phyloP scores from a whole-genome alignment of 1,140 invertebrate species.

The Samia ricini region DNA sequence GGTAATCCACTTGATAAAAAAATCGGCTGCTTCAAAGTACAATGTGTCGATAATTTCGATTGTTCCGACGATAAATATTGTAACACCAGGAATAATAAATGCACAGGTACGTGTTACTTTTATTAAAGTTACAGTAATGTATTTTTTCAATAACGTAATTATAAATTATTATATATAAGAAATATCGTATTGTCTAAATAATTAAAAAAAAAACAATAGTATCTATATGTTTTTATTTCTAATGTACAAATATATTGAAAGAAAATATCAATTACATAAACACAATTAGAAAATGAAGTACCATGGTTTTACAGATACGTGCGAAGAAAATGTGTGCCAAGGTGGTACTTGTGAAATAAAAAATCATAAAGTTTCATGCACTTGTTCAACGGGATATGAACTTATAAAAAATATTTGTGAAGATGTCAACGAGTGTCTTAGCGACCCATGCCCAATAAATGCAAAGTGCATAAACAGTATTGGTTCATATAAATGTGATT shows the following conservation, averaged over 20 bases:
- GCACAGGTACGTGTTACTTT: constrained; percentile 78
- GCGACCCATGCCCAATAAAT: constrained; percentile 86
- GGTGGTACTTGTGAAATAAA: constrained; percentile 84
- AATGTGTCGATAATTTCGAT: constrained; percentile 87
- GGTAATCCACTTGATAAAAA: constrained; percentile 86
- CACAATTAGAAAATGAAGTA: constrained; percentile 9
- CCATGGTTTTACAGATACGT: constrained; percentile 81
- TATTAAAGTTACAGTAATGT: constrained; percentile 3
- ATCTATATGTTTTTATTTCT: background rate
- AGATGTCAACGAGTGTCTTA: constrained; percentile 89
- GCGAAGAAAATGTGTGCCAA: constrained; percentile 85
- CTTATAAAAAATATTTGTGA: constrained; percentile 83
- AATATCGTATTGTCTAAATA: too few relatives aligned
- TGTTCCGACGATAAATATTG: constrained; percentile 87
- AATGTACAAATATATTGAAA: background rate
- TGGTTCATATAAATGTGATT: constrained; percentile 87
- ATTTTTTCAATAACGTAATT: constrained; percentile 16
- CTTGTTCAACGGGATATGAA: constrained; percentile 86
- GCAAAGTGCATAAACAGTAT: constrained; percentile 87
- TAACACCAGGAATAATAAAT: constrained; percentile 86
- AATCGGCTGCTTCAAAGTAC: constrained; percentile 89
- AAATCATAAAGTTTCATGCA: constrained; percentile 85
- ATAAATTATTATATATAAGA: too few relatives aligned
- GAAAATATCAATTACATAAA: background rate
- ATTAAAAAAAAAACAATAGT: too few relatives aligned